phyloP scores from a whole-genome alignment of 2,888 invertebrate species.

The Lycocerus yunnanus region DNA sequence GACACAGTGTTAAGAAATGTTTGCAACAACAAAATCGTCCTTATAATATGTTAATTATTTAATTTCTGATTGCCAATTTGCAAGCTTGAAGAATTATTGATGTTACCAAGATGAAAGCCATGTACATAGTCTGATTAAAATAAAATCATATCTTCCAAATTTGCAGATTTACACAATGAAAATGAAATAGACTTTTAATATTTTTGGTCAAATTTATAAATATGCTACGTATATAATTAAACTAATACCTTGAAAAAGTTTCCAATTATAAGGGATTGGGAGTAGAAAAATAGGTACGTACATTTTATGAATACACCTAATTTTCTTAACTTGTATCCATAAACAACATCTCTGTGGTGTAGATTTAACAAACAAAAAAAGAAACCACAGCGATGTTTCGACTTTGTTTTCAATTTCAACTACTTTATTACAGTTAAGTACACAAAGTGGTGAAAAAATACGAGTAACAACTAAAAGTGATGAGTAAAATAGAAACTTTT shows the following conservation, averaged over 20 bases:
- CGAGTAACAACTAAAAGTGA: neutral
- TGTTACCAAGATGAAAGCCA: neutral
- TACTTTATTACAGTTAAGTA: conserved; percentile 27
- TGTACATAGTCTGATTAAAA: neutral
- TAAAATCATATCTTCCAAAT: neutral
- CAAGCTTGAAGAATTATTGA: neutral
- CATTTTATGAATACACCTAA: conserved; percentile 21
- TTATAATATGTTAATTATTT: neutral
- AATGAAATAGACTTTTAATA: neutral
- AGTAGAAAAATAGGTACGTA: conserved; percentile 31
- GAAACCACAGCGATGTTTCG: conserved; percentile 3
- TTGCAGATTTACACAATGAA: neutral
- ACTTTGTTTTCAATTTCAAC: conserved; percentile 10
- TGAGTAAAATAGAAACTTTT: neutral
- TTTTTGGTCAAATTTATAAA: neutral
- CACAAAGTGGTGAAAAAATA: conserved; percentile 21
- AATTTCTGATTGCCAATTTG: neutral
- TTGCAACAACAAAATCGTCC: neutral
- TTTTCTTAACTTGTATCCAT: conserved; percentile 9
- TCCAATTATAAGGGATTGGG: conserved; percentile 6
- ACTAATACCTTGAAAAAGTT: neutral
- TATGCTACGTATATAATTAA: neutral
- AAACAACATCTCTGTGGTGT: conserved; percentile 10
- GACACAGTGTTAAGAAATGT: neutral
- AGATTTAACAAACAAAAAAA: neutral